Conservation (phyloP, 2,113 vertebrate genomes). For the Malaclemys terrapin region DNA sequence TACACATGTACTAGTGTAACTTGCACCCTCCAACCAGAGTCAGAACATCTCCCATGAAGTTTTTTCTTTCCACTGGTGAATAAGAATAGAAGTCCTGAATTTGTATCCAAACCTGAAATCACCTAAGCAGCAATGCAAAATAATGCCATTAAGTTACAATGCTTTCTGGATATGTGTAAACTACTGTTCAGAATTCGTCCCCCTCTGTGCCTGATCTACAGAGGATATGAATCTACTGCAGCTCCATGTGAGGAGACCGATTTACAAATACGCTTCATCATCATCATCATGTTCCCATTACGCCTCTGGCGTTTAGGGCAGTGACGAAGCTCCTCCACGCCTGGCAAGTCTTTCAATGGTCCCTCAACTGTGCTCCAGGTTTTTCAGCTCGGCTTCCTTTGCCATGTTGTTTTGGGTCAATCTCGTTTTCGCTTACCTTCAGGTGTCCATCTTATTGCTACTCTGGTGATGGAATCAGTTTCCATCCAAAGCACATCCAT, state of each 20-base stretch:
- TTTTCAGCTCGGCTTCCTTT: too few relatives aligned
- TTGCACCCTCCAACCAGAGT: neutral
- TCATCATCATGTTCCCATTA: too few relatives aligned
- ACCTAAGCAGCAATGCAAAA: neutral
- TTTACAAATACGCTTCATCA: neutral
- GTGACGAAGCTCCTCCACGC: too few relatives aligned
- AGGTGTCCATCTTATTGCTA: too few relatives aligned
- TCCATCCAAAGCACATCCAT: too few relatives aligned
- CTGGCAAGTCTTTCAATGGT: too few relatives aligned
- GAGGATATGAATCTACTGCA: neutral
- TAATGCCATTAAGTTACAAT: neutral
- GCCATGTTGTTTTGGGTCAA: too few relatives aligned
- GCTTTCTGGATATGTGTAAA: neutral
- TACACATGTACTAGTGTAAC: slow-evolving; percentile 28
- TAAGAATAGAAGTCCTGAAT: slow-evolving; percentile 5
- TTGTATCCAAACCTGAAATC: neutral
- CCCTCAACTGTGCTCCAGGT: too few relatives aligned
- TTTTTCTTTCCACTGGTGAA: neutral
- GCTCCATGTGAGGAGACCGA: neutral
- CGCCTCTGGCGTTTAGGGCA: too few relatives aligned
- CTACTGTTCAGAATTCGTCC: neutral
- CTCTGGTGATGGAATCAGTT: too few relatives aligned
- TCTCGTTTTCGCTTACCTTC: too few relatives aligned
- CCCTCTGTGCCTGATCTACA: neutral
- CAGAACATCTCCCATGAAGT: neutral